Evolutionary conservation across 2,113 vertebrate genomes (phyloP), one percentile per base, ranked within the genome.

Genomic region (Neotoma lepida): DNA sequence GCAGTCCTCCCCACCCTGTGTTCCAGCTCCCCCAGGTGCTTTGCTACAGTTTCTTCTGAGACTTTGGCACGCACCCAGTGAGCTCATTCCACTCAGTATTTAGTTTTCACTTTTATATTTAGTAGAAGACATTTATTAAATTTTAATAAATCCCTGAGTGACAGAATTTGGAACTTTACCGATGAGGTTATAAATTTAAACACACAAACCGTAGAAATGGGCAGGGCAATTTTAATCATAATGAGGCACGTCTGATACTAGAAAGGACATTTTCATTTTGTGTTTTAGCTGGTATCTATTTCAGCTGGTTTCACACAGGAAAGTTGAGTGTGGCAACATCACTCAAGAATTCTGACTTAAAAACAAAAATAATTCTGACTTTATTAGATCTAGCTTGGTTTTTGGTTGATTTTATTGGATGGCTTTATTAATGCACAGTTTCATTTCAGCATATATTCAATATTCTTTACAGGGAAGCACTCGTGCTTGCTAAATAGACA

Each of bases 131-230:
- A 2, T 84, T 84, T 87, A 88, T 94, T 94, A 89, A 76, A 94
- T 92, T 90, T 87, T 94, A 93, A 91, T 39, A 82, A 91, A 91
- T 61, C 54, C 73, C 51, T 24, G 33, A 86, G 39, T 95, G 78
- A 74, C 70, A 81, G 71, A 91, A 91, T 56, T 58, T 26, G 54
- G 39, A 95, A 73, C 22, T 87, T 86, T 78, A 89, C 24, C 87
- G 80, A 92, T 78, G 63, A 93, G 33, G 24, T 73, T 95, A 93
- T 80, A 87, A 76, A 94, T 81, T 94, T 90, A 92, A 90, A 63
- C 54, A 56, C 30, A 56, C 28, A 58, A 58, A 82, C 7, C 66
- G 6, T 64, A 46, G 61, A 73, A 78, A 71, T 2, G 91, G n/a
- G 73, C 66, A 95, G 33, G 54, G 15, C 77, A 33, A 82, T 15